Percentiles rank a stretch among this genome's conserved stretches.
Conservation (phyloP, 2,797 vertebrate species). For the Hafferia zeledoni region DNA sequence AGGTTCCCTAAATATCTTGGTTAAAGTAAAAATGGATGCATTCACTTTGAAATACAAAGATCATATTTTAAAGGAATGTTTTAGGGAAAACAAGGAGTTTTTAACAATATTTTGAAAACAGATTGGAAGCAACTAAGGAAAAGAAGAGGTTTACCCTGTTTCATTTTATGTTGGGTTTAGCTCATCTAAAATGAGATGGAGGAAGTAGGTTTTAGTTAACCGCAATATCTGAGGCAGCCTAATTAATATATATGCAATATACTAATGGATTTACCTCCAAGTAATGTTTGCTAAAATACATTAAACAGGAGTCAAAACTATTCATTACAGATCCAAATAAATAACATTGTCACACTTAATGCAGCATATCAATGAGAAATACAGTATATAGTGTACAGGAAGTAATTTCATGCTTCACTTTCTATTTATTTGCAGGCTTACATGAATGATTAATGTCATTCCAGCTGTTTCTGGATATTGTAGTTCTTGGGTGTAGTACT, state of each 20-base stretch:
- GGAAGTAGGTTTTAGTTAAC: neutral
- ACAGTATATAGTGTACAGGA: neutral
- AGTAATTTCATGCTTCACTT: conserved; percentile 40
- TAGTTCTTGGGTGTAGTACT: neutral
- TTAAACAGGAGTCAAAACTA: neutral
- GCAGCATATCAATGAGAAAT: neutral
- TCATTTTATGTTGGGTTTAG: neutral
- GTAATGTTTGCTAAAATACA: neutral
- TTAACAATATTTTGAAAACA: neutral
- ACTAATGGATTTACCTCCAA: neutral
- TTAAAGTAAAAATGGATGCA: neutral
- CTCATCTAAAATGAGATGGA: neutral
- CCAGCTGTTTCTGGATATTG: conserved; percentile 5
- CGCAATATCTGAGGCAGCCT: neutral
- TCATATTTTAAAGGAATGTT: neutral
- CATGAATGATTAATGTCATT: neutral
- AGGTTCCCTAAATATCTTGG: neutral
- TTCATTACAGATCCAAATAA: neutral
- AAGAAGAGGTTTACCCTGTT: neutral
- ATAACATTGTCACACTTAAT: neutral
- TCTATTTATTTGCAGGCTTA: conserved; percentile 27
- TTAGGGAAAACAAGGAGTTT: neutral
- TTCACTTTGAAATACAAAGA: neutral
- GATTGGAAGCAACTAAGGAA: neutral
- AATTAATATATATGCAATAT: neutral